These are phyloP conservation scores for Mesitornis unicolor DNA, from an alignment of 2,113 vertebrate genomes.

Conservation along the genomic window DNA sequence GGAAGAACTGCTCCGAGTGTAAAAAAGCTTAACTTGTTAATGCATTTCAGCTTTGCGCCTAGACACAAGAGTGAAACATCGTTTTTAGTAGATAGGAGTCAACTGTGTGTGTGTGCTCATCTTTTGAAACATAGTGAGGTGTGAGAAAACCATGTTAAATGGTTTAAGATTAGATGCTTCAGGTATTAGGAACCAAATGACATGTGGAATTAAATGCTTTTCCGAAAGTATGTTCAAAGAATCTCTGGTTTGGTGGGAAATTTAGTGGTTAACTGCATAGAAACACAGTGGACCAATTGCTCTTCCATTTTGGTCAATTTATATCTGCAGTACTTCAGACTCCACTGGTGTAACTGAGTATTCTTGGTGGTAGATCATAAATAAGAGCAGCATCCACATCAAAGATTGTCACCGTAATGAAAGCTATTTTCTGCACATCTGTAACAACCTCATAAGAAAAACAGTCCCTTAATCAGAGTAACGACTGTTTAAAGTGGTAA, in stretches of 20 bases:
- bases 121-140: background rate
- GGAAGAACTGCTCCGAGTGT: background rate
- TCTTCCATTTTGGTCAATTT: background rate
- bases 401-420: background rate
- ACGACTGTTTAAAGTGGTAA: background rate
- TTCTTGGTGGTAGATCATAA: background rate
- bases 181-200: background rate
- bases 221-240: background rate
- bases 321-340: background rate
- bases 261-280: background rate
- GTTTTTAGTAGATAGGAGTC: background rate
- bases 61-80: background rate
- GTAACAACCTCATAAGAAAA: background rate
- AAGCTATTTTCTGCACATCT: background rate
- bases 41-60: background rate
- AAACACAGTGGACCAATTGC: background rate
- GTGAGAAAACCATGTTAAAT: background rate
- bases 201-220: background rate
- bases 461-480: background rate
- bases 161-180: background rate
- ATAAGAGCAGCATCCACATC: background rate
- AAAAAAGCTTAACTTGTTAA: background rate
- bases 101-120: background rate
- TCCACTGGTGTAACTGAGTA: background rate
- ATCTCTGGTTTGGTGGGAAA: background rate